Conservation (phyloP, 2,797 vertebrate species). For the Ceryle rudis region DNA sequence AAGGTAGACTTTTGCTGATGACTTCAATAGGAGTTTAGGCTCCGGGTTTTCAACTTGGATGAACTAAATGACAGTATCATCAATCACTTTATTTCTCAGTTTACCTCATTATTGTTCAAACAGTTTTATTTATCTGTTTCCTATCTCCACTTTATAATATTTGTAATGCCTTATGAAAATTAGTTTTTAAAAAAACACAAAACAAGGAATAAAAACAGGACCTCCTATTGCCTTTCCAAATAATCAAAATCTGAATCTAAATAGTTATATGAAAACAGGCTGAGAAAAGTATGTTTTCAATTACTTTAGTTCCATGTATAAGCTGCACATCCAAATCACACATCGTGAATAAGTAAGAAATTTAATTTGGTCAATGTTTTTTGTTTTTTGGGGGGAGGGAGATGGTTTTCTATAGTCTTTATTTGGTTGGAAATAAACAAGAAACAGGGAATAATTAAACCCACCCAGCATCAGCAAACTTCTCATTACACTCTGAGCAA, state of each 20-base stretch:
- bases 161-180: constrained; percentile 52
- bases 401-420: not conserved
- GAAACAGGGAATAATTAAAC: constrained; percentile 17
- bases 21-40: not conserved
- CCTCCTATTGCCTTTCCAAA: constrained; percentile 17
- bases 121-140: constrained; percentile 30
- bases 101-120: constrained; percentile 7
- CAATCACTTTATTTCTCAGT: not conserved
- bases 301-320: constrained; percentile 28
- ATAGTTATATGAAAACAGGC: constrained; percentile 41
- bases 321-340: constrained; percentile 19
- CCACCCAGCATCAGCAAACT: constrained; percentile 4
- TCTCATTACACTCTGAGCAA: constrained; percentile 37
- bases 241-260: constrained; percentile 53
- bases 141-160: constrained; percentile 13
- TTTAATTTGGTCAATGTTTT: not conserved
- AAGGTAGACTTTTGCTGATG: not conserved
- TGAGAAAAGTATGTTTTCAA: constrained; percentile 54
- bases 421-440: constrained; percentile 25
- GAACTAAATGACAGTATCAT: not conserved
- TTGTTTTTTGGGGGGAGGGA: not conserved
- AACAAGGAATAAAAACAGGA: constrained; percentile 29
- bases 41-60: not conserved
- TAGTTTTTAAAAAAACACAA: constrained; percentile 33
- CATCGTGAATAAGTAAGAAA: constrained; percentile 25